Evolutionary conservation across 2,113 vertebrate species (phyloP), one percentile per base, ranked within the genome.

Genomic region (Bubo scandiacus): DNA sequence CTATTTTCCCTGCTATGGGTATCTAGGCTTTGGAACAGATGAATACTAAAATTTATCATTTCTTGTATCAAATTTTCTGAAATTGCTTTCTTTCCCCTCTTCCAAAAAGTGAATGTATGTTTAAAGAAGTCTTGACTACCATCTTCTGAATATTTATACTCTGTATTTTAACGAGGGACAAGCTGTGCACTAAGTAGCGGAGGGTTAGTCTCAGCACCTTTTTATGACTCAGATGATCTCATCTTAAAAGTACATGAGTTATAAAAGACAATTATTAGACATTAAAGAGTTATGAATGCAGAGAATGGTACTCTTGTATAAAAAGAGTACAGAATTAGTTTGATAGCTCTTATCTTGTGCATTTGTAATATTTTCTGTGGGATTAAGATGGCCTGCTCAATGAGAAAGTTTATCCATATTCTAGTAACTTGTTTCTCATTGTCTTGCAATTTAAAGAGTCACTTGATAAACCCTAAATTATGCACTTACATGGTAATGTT

Each of bases 221-320:
- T 91, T 89, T 81, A 88, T 32, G 42, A 45, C 32, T 96, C 32
- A 65, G 74, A 16, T 91, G 86, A 88, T 88, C 78, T 97, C 43
- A 75, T 89, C 23, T 62, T 87, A 54, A 79, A 95, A 95, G 52
- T 42, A 67, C 61, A 42, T 8, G 26, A 85, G 47, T 78, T 94
- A 59, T 38, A 70, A 89, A 86, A 81, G 83, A 73, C 29, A 92
- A 54, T n/a, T 57, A 54, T 67, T 81, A 71, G 38, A 79, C 52
- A 84, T 74, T 42, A 84, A 91, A 71, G 47, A 81, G 51, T 49
- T 84, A 30, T 7, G 36, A 92, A 73, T 55, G 47, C 72, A 86
- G 55, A 78, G 18, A 18, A 67, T 34, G 23, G 11, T 92, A 38
- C 13, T 84, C 12, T 83, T 90, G 7, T 59, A 61, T 29, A 67